Evolutionary conservation across 2,888 invertebrate species (phyloP).

Genomic region (Pegoplata infirma): DNA sequence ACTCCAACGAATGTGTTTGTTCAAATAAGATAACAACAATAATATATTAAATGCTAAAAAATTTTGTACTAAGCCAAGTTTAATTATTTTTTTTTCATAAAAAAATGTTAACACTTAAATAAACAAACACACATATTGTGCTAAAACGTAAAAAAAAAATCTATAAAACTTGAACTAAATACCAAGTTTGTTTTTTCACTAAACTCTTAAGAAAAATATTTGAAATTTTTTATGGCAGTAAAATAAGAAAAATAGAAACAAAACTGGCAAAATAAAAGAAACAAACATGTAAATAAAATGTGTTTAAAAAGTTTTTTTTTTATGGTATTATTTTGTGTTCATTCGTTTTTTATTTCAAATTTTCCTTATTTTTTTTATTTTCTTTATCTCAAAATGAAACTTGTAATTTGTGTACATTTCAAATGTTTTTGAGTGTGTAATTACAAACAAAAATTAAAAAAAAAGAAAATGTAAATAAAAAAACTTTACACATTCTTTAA

Average conservation of each 20-base stretch:
- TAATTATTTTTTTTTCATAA: conserved; percentile 32
- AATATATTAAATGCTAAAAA: conserved; percentile 40
- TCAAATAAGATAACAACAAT: conserved; percentile 12
- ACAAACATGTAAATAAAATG: background rate
- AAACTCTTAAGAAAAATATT: too few relatives aligned
- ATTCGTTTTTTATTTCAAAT: conserved; percentile 3
- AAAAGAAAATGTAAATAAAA: background rate
- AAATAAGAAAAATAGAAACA: background rate
- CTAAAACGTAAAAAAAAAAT: background rate
- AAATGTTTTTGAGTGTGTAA: conserved; percentile 10
- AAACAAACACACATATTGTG: background rate
- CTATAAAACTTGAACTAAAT: background rate
- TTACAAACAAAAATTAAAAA: conserved; percentile 9
- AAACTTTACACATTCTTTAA: conserved; percentile 1
- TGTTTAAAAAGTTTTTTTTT: background rate
- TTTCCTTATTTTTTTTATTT: background rate
- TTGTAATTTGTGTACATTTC: conserved; percentile 10
- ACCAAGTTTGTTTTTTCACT: background rate
- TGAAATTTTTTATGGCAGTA: background rate
- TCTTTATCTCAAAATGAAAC: background rate
- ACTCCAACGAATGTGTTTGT: background rate
- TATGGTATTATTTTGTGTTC: background rate
- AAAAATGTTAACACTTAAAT: conserved; percentile 4
- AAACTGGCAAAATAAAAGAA: too few relatives aligned
- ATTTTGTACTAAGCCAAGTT: conserved; percentile 19